These are phyloP conservation scores for Anastrepha obliqua DNA, from an alignment of 1,140 invertebrate genomes.

Conservation along the genomic window DNA sequence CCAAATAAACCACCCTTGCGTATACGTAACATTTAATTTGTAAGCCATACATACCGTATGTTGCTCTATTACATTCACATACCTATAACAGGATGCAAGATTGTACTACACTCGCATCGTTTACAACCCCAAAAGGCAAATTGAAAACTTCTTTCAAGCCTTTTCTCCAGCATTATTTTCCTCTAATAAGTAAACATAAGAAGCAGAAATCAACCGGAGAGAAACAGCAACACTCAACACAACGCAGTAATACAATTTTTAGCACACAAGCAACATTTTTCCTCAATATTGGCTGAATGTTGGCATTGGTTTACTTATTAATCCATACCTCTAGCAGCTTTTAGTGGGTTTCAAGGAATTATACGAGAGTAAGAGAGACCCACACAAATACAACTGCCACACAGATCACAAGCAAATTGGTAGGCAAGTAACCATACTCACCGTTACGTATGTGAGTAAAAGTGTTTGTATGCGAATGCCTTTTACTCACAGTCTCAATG, in stretches of 20 bases:
- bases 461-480: neutral
- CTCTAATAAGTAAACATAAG: neutral
- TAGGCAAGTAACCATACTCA: neutral
- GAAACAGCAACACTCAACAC: neutral
- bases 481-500: neutral
- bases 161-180: neutral
- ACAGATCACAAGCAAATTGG: conserved; percentile 29
- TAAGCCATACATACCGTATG: too few species aligned
- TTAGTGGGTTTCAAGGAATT: conserved; percentile 21
- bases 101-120: neutral
- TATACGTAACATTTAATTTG: neutral
- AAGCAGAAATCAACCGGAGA: neutral
- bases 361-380: neutral
- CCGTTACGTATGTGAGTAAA: neutral
- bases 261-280: neutral
- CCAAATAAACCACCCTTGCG: neutral
- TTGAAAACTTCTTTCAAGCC: neutral
- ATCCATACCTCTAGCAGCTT: neutral
- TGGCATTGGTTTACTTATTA: conserved; percentile 23
- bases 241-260: conserved; percentile 1
- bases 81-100: neutral
- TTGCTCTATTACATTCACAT: neutral
- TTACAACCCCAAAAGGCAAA: neutral
- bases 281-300: conserved; percentile 2
- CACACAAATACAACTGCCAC: conserved; percentile 7